Base-by-base conservation (phyloP, 2,797 vertebrate genomes). In the Scyliorhinus canicula region DNA sequence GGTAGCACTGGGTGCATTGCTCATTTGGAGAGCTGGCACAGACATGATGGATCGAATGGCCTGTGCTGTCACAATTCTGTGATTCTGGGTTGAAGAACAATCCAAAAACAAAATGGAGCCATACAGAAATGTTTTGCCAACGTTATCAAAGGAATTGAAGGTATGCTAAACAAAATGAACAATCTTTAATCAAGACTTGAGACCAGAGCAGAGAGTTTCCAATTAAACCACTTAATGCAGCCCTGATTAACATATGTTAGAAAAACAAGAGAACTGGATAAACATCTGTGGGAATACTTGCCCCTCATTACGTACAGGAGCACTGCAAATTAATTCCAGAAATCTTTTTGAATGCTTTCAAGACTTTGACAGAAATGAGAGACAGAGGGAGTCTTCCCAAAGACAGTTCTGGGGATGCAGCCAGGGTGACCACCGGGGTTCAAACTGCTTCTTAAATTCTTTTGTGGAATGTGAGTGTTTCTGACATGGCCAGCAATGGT, bases 231-330 rank as follows among this genome's bases (percentile, higher is more conserved):
- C 60, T 26, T 40, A 91, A 91, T 44, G 57, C 88, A 65, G 88
- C 57, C 57, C 21, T 91, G 88, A 65, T 91, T 91, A 91, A 91
- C 88, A 91, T 91, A n/a, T 91, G 88, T 63, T 91, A 11, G 2
- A 44, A 91, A 63, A 91, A 40, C 85, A 65, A 26, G 63, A 63
- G 88, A 65, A 9, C 88, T 24, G 57, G 57, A 21, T 44, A 57
- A 91, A 91, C 88, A 91, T 65, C 88, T 91, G 88, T 65, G 88
- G 40, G 8, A 63, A 91, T 63, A 44, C 88, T 91, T 65, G n/a
- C 21, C 88, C 88, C 88, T 91, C 88, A 91, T 91, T 91, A 91
- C 44, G 60, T 12, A 60, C 21, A 44, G 88, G 60, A 57, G 60
- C 88, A 91, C 21, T 24, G 60, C 60, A 91, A 65, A 63, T 91